Evolutionary conservation across 30 jellyfish, hydroid and myxozoan species (phyloP).

Genomic region (Mastigias papua): DNA sequence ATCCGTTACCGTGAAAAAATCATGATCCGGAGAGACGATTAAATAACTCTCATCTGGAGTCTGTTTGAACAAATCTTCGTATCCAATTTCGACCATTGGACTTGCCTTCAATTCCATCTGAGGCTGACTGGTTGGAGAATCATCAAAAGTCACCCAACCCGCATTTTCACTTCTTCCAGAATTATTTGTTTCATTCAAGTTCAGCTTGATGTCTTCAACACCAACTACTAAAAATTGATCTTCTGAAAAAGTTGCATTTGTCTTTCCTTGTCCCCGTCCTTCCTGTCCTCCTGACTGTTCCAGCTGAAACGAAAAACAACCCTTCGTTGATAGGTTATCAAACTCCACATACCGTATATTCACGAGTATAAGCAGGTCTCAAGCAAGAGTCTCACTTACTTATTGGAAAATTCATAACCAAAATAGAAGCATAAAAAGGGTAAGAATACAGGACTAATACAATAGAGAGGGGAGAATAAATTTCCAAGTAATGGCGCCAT

Average conservation of each 20-base stretch:
- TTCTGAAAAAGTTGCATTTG: constrained; percentile 37
- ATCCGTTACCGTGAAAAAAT: background rate
- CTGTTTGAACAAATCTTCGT: constrained; percentile 27
- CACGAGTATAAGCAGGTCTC: no score
- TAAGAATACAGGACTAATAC: no score
- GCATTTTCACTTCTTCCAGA: background rate
- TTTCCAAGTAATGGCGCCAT: no score
- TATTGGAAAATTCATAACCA: no score
- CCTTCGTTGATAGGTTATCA: no score
- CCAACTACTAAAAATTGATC: constrained; percentile 38
- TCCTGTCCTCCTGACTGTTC: no score
- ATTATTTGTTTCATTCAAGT: background rate
- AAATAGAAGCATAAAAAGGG: no score
- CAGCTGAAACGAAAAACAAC: no score
- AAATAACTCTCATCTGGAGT: constrained; percentile 22
- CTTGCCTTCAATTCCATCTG: background rate
- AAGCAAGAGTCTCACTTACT: no score
- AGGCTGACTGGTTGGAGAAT: background rate
- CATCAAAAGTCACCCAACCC: constrained; percentile 68
- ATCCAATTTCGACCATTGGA: constrained; percentile 48
- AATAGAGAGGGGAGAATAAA: no score
- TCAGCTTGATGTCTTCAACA: constrained; percentile 19
- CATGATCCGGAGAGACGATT: constrained; percentile 34
- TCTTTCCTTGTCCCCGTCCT: no score
- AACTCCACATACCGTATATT: no score